phyloP scores from a whole-genome alignment of 1,140 invertebrate species.

The Orchestia grillus region DNA sequence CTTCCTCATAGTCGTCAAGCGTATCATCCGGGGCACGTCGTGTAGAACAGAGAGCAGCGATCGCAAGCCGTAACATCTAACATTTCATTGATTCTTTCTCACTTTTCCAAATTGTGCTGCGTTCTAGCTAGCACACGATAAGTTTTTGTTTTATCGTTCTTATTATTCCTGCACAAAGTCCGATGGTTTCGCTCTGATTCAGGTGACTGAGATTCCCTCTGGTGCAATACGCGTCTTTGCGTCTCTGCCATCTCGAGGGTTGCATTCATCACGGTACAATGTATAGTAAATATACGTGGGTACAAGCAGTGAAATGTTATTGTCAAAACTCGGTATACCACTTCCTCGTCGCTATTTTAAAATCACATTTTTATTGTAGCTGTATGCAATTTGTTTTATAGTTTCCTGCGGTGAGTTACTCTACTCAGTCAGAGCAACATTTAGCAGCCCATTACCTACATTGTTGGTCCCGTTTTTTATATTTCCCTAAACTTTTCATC shows the following conservation, averaged over 20 bases:
- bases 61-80: neutral
- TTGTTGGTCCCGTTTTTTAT: neutral
- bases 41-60: neutral
- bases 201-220: neutral
- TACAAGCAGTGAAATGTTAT: neutral
- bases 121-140: neutral
- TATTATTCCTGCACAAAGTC: neutral
- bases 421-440: too few relatives aligned
- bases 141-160: neutral
- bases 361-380: neutral
- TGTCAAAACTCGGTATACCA: neutral
- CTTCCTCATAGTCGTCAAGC: neutral
- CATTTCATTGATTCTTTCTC: neutral
- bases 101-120: neutral
- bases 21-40: neutral
- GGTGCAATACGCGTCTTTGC: neutral
- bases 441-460: too few relatives aligned
- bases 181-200: neutral
- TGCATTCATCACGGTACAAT: neutral
- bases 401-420: too few relatives aligned
- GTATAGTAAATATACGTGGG: neutral
- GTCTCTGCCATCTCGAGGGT: too few relatives aligned
- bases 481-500: neutral
- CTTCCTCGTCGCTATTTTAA: neutral
- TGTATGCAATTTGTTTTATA: neutral